Evolutionary conservation across 1,140 invertebrate genomes (phyloP), one percentile per base, ranked within the genome.

Genomic region (Musca domestica): DNA sequence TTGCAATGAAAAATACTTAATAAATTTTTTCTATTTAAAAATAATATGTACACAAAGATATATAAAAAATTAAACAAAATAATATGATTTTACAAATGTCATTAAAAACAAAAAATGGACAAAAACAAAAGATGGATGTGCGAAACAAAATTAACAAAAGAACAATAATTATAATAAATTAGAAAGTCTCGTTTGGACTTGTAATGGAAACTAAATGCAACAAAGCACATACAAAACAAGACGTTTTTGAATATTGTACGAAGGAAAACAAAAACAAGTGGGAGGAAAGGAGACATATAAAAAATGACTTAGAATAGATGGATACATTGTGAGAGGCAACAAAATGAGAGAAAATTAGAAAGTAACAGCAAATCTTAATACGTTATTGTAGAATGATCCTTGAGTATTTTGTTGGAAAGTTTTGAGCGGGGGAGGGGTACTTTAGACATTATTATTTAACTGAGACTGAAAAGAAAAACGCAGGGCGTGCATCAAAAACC

Each of bases 11-110:
- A 64, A 63, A 51, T 22, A 49, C 58, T 68, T 68, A 68, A 68
- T n/a, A 46, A 47, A 76, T 70, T 76, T 78, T 74, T 74, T 70
- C 76, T 78, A 78, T 71, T 78, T 76, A 76, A 76, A 75, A 76
- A 74, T 75, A 78, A 78, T 78, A 78, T 78, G 70, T 78, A 78
- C 76, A 78, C 67, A 75, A 71, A 71, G 70, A 66, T 41, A 66
- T 17, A 74, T 72, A 70, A 70, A 75, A 64, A 74, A 54, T 76
- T 72, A 73, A 74, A 71, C 17, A 64, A 56, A 22, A 61, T 23
- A 23, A 12, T 69, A 70, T 71, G 54, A 41, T 41, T 5, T 41
- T 41, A 41, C 34, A 41, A 41, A 41, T 41, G 34, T 41, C 34
- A 41, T 75, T 71, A 70, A 67, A 68, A 23, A 19, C 34, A 58